These are phyloP conservation scores for Vidua macroura DNA, from an alignment of 2,113 vertebrate genomes.

Conservation along the genomic window DNA sequence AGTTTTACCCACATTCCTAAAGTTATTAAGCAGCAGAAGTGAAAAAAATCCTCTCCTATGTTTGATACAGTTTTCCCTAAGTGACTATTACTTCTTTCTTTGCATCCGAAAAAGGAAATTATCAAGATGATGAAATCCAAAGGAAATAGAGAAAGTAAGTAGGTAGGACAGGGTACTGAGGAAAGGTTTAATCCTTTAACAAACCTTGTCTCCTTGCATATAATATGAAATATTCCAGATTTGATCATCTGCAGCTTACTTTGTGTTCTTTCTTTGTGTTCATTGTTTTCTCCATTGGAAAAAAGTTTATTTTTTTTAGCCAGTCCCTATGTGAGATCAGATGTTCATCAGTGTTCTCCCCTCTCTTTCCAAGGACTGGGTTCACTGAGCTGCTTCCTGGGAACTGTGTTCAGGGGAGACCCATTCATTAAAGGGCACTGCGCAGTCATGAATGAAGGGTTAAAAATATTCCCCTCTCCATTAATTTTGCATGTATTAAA, in stretches of 20 bases:
- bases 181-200: constrained; percentile 16
- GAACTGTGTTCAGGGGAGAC: neutral
- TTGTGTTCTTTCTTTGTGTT: neutral
- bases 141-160: neutral
- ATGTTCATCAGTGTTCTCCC: neutral
- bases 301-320: neutral
- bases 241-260: neutral
- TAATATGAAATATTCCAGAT: constrained; percentile 5
- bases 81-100: constrained; percentile 30
- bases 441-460: neutral
- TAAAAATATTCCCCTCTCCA: neutral
- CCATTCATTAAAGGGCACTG: neutral
- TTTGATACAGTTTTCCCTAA: constrained; percentile 28
- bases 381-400: neutral
- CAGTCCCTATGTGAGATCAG: neutral
- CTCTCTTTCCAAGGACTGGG: neutral
- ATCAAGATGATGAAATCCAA: neutral
- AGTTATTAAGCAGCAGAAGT: constrained; percentile 58
- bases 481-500: neutral
- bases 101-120: constrained; percentile 39
- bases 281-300: neutral
- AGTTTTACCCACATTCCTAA: constrained; percentile 44
- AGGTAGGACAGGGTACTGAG: neutral
- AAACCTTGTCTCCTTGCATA: neutral
- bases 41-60: neutral